Evolutionary conservation across 2,888 invertebrate species (phyloP).

Genomic region (Heliothis peltigera): DNA sequence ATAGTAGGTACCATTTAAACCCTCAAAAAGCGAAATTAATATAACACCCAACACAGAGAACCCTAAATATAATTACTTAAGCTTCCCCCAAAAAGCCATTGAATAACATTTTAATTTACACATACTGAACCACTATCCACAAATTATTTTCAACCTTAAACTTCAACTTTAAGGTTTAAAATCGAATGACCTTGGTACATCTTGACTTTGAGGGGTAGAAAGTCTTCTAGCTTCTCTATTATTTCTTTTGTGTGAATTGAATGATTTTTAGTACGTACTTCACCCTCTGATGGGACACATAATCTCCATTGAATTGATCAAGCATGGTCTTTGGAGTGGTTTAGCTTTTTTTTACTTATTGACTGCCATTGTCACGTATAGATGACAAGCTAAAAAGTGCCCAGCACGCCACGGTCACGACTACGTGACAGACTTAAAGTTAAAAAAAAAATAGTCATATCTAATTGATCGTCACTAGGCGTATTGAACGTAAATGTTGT

Average conservation of each 20-base stretch:
- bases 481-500: no score
- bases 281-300: background rate
- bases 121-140: background rate
- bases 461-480: no score
- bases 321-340: background rate
- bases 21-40: background rate
- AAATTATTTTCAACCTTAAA: conserved; percentile 8
- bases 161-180: background rate
- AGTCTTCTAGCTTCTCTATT: background rate
- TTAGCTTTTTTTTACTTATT: no score
- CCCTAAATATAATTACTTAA: conserved; percentile 41
- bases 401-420: no score
- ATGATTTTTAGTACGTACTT: background rate
- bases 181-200: background rate
- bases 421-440: no score
- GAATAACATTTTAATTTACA: conserved; percentile 45
- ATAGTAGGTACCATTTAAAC: background rate
- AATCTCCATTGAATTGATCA: background rate
- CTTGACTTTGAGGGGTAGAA: background rate
- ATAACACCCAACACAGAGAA: background rate
- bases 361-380: no score
- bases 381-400: no score
- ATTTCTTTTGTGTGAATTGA: conserved; percentile 22
- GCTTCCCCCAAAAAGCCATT: conserved; percentile 27
- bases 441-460: no score